Conservation (phyloP, 2,888 invertebrate genomes). For the Malachius bipustulatus region DNA sequence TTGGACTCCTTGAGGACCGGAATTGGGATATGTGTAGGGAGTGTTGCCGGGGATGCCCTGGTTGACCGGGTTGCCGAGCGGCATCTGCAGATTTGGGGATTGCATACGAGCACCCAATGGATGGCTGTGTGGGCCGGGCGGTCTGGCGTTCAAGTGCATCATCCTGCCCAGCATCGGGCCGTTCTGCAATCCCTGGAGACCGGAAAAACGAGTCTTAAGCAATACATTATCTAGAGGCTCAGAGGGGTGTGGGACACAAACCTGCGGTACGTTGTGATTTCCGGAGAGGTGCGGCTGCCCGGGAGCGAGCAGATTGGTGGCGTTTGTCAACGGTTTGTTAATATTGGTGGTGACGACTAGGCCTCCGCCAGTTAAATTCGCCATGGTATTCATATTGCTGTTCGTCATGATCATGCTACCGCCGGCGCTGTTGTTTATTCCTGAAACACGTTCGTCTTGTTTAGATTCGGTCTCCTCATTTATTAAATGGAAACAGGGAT, state of each 20-base stretch:
- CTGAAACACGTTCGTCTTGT: too few relatives aligned
- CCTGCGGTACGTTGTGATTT: conserved; percentile 23
- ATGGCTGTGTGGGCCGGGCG: conserved; percentile 35
- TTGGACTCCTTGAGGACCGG: conserved; percentile 40
- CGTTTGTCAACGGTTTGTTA: conserved; percentile 52
- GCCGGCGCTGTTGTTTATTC: conserved; percentile 54
- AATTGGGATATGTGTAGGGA: conserved; percentile 43
- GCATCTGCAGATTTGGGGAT: conserved; percentile 39
- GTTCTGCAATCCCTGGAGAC: conserved; percentile 55
- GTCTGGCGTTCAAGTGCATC: conserved; percentile 40
- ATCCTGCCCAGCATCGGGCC: conserved; percentile 58
- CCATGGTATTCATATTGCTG: conserved; percentile 53
- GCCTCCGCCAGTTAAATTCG: conserved; percentile 58
- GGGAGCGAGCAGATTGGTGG: conserved; percentile 48
- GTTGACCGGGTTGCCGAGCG: conserved; percentile 40
- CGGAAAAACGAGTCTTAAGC: conserved; percentile 4
- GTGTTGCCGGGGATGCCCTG: conserved; percentile 42
- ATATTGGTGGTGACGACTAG: conserved; percentile 64
- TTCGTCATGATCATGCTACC: conserved; percentile 74
- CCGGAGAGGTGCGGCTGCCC: conserved; percentile 36
- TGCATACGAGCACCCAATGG: conserved; percentile 50
- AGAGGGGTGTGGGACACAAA: too few relatives aligned
- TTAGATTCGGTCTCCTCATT: too few relatives aligned
- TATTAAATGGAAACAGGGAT: too few relatives aligned
- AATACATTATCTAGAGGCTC: too few relatives aligned